Evolutionary conservation across 2,888 invertebrate species (phyloP), one percentile per base, ranked within the genome.

Genomic region (Byasa hedistus): DNA sequence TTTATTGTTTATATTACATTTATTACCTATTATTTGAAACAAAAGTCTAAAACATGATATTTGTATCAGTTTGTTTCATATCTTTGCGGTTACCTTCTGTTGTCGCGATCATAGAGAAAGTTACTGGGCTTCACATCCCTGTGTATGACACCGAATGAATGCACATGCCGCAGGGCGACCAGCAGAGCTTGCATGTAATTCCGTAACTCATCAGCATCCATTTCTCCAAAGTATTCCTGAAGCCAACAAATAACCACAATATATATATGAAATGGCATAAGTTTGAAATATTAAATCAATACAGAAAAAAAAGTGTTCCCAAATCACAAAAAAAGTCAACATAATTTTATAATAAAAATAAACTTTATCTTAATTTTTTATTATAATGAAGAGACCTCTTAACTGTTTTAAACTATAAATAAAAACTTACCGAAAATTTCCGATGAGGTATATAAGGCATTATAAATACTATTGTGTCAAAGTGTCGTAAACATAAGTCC

Each of bases 51-150:
- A 48, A n/a, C n/a, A n/a, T n/a, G n/a, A n/a, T n/a, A 48, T 48
- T 19, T 48, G 44, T 48, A 12, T 48, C n/a, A 19, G 1, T 19
- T 1, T 19, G 7, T 48, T 15, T 15, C 3, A 48, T 17, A 5
- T 58, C 32, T 32, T 7, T 32, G 27, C 23, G 51, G 10, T 23
- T 69, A 94, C 94, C 92, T 93, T 73, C 92, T 92, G 68, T 93
- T 93, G 36, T 92, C 91, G 19, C 97, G 92, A 84, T 97, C 96
- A 79, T 96, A 97, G 15, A 98, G 92, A 84, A 98, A 98, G 89
- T 98, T 98, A 85, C 95, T 96, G 1, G 98, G 98, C 85, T 98
- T 98, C 55, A 98, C 94, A 80, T 98, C 98, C 65, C 98, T 92
- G 82, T 98, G 98, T 68, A 98, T 97, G 69, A 98, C 94, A 70